Conservation (phyloP, 2,113 vertebrate genomes). For the Pygoscelis antarcticus region DNA sequence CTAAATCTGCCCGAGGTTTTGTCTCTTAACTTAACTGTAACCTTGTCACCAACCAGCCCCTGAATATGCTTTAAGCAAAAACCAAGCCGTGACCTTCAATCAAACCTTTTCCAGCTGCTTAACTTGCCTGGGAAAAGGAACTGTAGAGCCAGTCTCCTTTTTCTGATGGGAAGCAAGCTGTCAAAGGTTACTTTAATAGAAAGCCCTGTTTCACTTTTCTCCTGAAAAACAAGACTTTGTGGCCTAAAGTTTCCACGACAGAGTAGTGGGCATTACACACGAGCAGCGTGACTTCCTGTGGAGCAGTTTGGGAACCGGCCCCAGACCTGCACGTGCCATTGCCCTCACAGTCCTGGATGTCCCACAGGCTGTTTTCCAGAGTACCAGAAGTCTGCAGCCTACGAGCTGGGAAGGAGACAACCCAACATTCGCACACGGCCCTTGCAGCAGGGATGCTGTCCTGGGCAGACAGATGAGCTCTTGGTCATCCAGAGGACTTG, state of each 20-base stretch:
- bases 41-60: not conserved
- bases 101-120: not conserved
- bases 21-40: not conserved
- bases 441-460: not conserved
- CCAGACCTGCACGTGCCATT: rapidly evolving
- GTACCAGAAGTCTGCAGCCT: not conserved
- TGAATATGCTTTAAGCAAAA: not conserved
- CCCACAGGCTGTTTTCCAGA: rapidly evolving
- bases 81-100: not conserved
- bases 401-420: not conserved
- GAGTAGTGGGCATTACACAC: not conserved
- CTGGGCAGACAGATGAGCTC: rapidly evolving
- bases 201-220: not conserved
- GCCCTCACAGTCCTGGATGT: not conserved
- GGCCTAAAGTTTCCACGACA: not conserved
- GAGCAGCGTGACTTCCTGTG: not conserved
- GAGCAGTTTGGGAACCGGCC: not conserved
- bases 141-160: not conserved
- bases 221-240: not conserved
- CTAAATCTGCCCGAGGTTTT: not conserved
- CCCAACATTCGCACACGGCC: rapidly evolving
- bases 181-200: not conserved
- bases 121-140: not conserved
- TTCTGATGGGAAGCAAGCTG: not conserved
- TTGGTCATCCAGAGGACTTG: not conserved